phyloP scores from a whole-genome alignment of 1,140 invertebrate species.

The Drosophila equinoxialis region DNA sequence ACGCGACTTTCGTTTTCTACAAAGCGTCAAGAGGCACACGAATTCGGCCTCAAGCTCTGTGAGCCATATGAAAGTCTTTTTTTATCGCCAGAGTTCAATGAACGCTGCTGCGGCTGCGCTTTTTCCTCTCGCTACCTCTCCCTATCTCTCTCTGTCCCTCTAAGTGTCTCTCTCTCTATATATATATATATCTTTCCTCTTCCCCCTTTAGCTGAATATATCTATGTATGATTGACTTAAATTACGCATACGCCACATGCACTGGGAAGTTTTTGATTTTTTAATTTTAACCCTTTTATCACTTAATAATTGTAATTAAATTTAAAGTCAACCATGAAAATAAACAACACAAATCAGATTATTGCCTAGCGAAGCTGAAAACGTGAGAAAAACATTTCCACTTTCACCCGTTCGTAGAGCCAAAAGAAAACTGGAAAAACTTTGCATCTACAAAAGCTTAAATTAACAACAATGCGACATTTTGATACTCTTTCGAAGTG shows the following conservation, averaged over 20 bases:
- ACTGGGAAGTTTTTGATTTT: constrained; percentile 19
- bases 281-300: constrained; percentile 17
- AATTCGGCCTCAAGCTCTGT: constrained; percentile 64
- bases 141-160: neutral
- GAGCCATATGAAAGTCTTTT: constrained; percentile 55
- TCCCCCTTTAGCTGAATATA: neutral
- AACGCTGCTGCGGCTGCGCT: constrained; percentile 45
- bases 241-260: constrained; percentile 67
- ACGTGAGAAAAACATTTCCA: constrained; percentile 59
- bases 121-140: constrained; percentile 1
- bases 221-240: neutral
- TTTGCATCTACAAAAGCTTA: neutral
- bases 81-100: constrained; percentile 47
- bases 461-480: constrained; percentile 28
- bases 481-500: constrained; percentile 34
- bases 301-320: constrained; percentile 30
- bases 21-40: constrained; percentile 42
- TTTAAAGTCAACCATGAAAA: constrained; percentile 30
- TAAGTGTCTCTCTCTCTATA: neutral
- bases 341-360: neutral
- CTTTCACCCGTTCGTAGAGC: constrained; percentile 46
- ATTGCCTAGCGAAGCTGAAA: constrained; percentile 14
- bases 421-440: constrained; percentile 28
- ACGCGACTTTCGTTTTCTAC: constrained; percentile 76
- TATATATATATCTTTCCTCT: too few relatives aligned